Evolutionary conservation across 2,888 invertebrate species (phyloP), one percentile per base, ranked within the genome.

Genomic region (Watsonalla cultraria): DNA sequence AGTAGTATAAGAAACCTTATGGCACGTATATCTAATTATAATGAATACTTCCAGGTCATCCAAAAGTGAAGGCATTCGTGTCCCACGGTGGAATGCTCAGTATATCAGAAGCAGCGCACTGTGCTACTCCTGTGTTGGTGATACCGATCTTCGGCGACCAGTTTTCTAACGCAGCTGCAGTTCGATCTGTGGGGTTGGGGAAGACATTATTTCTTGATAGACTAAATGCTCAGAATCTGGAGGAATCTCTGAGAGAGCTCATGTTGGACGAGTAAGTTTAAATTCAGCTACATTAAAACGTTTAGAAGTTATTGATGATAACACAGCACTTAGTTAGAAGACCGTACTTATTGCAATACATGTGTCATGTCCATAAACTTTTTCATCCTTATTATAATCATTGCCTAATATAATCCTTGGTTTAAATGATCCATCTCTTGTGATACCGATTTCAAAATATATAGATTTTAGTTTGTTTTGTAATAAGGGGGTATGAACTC

Each of bases 81-180:
- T 93, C 94, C 0, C 96, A 96, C 72, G 95, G 94, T 0, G 96
- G 96, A 0, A 92, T 95, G 68, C 90, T 95, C 65, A 94, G 95
- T 52, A 77, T 93, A 37, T 92, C 94, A 0, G 96, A 95, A 75
- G 92, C 94, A 0, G 91, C 92, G 1, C 91, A 93, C 63, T 92
- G 92, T 59, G 94, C 93, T 5, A 92, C 94, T 7, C 94, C 95
- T 0, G 86, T 94, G 53, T 75, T 95, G 7, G 83, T 92, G 0
- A 91, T 94, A 37, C 95, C 95, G 0, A 92, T 95, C 80, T 94
- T 92, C 66, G 94, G 94, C 4, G 95, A 95, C 80, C 95, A 95
- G 77, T 86, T 84, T 62, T 74, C 77, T 35, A 95, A 95, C 69
- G 84, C 93, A 0, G 92, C 92, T 0, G 87, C 92, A 0, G 78